Base-by-base conservation (phyloP, 2,888 invertebrate genomes). In the Sarcophaga carnaria region DNA sequence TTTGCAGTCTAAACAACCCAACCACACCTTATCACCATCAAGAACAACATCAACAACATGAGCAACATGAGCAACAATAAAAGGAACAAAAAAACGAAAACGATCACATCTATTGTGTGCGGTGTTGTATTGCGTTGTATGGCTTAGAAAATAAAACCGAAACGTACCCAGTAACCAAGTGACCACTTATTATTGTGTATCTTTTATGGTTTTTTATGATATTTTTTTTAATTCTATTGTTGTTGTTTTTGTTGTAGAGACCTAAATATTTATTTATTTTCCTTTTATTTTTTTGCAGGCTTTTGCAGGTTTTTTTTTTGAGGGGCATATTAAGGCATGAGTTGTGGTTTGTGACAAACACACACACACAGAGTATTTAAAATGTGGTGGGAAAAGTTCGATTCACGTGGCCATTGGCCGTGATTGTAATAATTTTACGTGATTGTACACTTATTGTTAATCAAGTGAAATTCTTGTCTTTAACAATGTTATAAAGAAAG, bases 91-190 rank as follows among this genome's bases (percentile, higher is more conserved):
- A 66, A 74, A 71, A 59, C 66, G 45, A 66, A 69, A 37, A 78
- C 70, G 59, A 70, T 62, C 70, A 60, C 75, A 54, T 71, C 80
- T 71, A 76, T 84, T 80, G 75, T 80, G 25, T 49, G 49, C 6
- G 37, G 37, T 37, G 6, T 37, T 37, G 8, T 37, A 2, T 37
- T 37, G 37, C 10, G 2, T 37, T 10, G 37, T 37, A 10, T 0
- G 37, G 37, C 37, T 75, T 75, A 22, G 14, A 47, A 80, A 86
- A 79, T 72, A 66, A 77, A 76, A 69, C 27, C 37, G 12, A 62
- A 25, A 72, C 67, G 79, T 78, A 83, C 86, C 86, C 49, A 87
- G 75, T 87, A 87, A 87, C 86, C 86, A 83, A 87, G 86, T 87
- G 86, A 87, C 86, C 86, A 87, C 70, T 74, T 81, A 60, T 74